phyloP scores from a whole-genome alignment of 2,797 vertebrate species.

The Tolypeutes matacus region DNA sequence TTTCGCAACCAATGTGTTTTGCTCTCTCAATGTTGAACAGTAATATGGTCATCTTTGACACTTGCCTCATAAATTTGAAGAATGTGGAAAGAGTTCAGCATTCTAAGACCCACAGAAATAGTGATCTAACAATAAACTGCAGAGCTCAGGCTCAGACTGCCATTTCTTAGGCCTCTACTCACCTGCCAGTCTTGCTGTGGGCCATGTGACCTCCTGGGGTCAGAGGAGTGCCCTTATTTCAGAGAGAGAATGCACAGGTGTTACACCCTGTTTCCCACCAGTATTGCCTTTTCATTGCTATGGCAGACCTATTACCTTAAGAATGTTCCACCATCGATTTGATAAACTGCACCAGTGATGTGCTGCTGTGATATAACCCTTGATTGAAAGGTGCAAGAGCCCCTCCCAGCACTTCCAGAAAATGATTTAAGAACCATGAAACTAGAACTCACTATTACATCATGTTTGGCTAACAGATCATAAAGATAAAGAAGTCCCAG shows the following conservation, averaged over 20 bases:
- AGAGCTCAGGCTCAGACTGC: neutral
- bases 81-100: neutral
- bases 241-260: neutral
- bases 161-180: neutral
- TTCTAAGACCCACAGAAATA: neutral
- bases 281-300: neutral
- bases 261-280: neutral
- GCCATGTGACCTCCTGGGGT: neutral
- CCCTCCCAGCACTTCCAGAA: neutral
- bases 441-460: neutral
- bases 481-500: neutral
- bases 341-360: neutral
- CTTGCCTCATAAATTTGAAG: neutral
- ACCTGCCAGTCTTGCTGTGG: neutral
- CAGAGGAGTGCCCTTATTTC: neutral
- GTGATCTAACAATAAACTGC: neutral
- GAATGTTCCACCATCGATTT: neutral
- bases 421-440: constrained; percentile 33
- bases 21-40: neutral
- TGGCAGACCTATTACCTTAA: neutral
- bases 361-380: neutral
- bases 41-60: neutral
- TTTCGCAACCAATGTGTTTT: neutral
- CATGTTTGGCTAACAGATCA: neutral
- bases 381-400: neutral